Conservation (phyloP, 2,113 vertebrate species). For the Pundamilia nyererei region DNA sequence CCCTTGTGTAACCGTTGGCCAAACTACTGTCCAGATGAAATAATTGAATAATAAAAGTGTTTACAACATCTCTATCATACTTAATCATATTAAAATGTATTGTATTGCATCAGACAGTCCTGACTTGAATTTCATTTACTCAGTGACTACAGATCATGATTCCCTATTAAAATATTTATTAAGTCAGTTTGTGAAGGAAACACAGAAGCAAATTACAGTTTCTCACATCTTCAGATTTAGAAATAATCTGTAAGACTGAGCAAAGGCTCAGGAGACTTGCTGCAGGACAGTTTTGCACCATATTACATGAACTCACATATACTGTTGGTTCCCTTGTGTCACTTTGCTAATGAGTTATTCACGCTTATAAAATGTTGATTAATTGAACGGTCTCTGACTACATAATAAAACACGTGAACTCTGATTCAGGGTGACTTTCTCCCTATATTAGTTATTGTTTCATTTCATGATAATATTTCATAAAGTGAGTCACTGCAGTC, state of each 20-base stretch:
- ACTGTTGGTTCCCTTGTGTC: neutral
- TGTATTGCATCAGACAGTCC: neutral
- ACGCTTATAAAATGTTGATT: conserved; percentile 37
- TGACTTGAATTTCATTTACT: neutral
- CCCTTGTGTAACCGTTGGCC: neutral
- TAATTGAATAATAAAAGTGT: conserved; percentile 39
- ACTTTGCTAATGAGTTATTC: conserved; percentile 24
- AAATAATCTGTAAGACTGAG: neutral
- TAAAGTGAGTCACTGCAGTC: neutral
- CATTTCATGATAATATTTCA: neutral
- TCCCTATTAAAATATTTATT: neutral
- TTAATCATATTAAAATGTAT: conserved; percentile 16
- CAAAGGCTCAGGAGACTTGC: neutral
- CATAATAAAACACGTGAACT: neutral
- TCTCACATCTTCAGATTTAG: neutral
- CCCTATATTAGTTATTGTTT: conserved; percentile 6
- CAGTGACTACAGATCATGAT: neutral
- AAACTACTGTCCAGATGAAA: conserved; percentile 32
- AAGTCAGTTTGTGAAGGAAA: neutral
- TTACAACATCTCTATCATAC: conserved; percentile 22
- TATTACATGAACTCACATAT: neutral
- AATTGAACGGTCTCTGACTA: conserved; percentile 15
- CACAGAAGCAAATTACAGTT: neutral
- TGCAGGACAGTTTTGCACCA: neutral
- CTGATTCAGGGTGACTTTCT: conserved; percentile 17